Evolutionary conservation across 2,888 invertebrate genomes (phyloP).

Genomic region (Romanomermis culicivorax): DNA sequence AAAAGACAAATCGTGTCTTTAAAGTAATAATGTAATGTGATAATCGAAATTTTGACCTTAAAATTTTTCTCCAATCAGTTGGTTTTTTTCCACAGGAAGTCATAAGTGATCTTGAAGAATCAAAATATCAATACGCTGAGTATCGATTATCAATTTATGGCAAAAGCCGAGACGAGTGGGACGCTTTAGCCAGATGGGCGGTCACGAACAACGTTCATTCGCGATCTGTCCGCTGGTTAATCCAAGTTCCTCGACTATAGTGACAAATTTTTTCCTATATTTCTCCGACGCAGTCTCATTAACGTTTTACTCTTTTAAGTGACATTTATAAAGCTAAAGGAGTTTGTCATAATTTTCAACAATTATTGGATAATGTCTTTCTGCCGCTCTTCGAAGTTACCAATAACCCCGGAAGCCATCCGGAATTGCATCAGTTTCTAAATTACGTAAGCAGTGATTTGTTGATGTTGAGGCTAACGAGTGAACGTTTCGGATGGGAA

Average conservation of each 20-base stretch:
- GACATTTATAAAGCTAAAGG: constrained; percentile 92
- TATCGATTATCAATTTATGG: constrained; percentile 88
- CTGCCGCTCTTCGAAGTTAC: constrained; percentile 87
- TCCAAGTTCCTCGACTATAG: constrained; percentile 91
- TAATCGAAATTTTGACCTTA: too few relatives aligned
- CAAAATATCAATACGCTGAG: constrained; percentile 95
- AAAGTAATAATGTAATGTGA: neutral
- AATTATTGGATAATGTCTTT: constrained; percentile 83
- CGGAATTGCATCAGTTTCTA: constrained; percentile 67
- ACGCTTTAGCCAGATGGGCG: constrained; percentile 88
- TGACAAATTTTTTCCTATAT: constrained; percentile 36
- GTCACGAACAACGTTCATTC: constrained; percentile 76
- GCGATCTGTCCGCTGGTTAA: constrained; percentile 83
- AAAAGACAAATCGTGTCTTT: too few relatives aligned
- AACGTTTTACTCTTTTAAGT: constrained; percentile 36
- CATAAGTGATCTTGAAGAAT: constrained; percentile 80
- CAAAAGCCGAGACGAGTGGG: constrained; percentile 76
- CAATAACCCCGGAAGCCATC: constrained; percentile 67
- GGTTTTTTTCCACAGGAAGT: constrained; percentile 55
- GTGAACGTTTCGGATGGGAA: too few relatives aligned
- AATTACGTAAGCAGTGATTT: constrained; percentile 41
- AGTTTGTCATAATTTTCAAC: constrained; percentile 77
- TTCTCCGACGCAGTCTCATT: neutral
- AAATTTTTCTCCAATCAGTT: too few relatives aligned
- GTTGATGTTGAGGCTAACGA: too few relatives aligned